These are phyloP conservation scores for Choristoneura fumiferana DNA, from an alignment of 1,140 invertebrate species.

Conservation along the genomic window DNA sequence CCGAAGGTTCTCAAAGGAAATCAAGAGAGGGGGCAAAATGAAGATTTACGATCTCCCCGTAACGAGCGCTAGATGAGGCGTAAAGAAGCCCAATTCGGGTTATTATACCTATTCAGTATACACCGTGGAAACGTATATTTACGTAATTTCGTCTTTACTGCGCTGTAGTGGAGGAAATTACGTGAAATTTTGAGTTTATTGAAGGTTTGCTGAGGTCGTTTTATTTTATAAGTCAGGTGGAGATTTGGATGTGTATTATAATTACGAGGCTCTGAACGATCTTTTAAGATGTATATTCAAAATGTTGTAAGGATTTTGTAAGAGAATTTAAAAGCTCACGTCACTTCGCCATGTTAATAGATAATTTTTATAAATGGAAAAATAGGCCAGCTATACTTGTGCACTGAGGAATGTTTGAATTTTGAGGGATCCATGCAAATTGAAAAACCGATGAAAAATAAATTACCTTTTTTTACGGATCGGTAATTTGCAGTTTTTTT, in stretches of 20 bases:
- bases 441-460: no score
- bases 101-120: slow-evolving; percentile 54
- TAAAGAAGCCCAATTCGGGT: slow-evolving; percentile 72
- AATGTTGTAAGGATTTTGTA: no score
- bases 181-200: slow-evolving; percentile 18
- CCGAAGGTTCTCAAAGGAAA: slow-evolving; percentile 57
- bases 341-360: no score
- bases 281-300: no score
- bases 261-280: not conserved
- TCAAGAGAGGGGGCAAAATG: slow-evolving; percentile 54
- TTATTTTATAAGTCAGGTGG: not conserved
- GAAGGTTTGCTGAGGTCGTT: slow-evolving; percentile 4
- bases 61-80: slow-evolving; percentile 76
- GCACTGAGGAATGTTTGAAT: no score
- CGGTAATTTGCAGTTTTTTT: no score
- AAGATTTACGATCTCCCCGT: slow-evolving; percentile 73
- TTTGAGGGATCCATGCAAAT: no score
- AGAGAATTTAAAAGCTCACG: no score
- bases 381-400: no score
- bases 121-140: slow-evolving; percentile 30
- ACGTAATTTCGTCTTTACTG: slow-evolving; percentile 23
- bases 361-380: no score
- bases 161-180: slow-evolving; percentile 11
- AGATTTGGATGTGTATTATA: not conserved
- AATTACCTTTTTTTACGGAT: no score